These are phyloP conservation scores for Eristalis tenax DNA, from an alignment of 2,888 invertebrate genomes.

Conservation along the genomic window DNA sequence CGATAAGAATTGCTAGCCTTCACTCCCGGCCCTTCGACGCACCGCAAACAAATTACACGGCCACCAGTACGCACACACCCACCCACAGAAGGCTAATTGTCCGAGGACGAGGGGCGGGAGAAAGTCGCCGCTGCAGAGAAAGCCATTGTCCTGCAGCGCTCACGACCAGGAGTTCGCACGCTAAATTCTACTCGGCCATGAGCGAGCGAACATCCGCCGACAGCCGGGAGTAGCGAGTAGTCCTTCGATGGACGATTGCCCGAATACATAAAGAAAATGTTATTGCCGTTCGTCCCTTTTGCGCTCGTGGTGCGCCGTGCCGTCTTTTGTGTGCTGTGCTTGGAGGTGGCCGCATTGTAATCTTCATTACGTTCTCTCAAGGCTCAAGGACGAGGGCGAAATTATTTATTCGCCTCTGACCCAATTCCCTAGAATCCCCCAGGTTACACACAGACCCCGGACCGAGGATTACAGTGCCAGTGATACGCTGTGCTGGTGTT, in stretches of 20 bases:
- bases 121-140: constrained; percentile 7
- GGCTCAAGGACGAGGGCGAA: constrained; percentile 64
- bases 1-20: constrained; percentile 49
- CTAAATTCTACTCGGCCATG: constrained; percentile 27
- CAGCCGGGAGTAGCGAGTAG: constrained; percentile 6
- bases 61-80: constrained; percentile 9
- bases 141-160: constrained; percentile 56
- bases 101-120: constrained; percentile 5
- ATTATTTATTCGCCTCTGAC: constrained; percentile 65
- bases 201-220: constrained; percentile 31
- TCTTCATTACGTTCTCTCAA: constrained; percentile 43
- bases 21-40: constrained; percentile 24
- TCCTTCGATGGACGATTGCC: constrained; percentile 63
- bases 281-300: constrained; percentile 54
- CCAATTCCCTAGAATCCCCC: constrained; percentile 56
- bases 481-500: constrained; percentile 23
- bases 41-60: constrained; percentile 57
- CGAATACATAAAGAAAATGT: constrained; percentile 60
- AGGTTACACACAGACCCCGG: background rate
- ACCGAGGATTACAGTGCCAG: constrained; percentile 29
- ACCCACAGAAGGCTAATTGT: constrained; percentile 33
- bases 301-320: background rate
- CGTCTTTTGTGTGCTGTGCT: constrained; percentile 1
- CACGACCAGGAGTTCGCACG: constrained; percentile 43
- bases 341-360: constrained; percentile 51